Evolutionary conservation across 2,888 invertebrate species (phyloP).

Genomic region (Andrena minutula): DNA sequence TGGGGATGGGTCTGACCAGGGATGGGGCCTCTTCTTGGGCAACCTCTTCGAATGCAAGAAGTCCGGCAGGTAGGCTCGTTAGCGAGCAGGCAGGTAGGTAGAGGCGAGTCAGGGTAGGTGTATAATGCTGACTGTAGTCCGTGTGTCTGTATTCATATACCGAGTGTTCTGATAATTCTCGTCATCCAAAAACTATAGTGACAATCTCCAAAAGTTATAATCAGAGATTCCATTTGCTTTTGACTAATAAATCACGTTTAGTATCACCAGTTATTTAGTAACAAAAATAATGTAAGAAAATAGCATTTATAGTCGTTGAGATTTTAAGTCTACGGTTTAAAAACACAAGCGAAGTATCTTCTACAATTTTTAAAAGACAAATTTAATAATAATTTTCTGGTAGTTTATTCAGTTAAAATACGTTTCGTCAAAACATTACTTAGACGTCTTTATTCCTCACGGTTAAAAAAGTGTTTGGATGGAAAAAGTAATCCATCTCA

Average conservation of each 20-base stretch:
- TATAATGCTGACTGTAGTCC: slow-evolving; percentile 80
- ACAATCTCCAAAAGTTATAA: not conserved
- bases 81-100: slow-evolving; percentile 83
- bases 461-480: no score
- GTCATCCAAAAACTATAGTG: slow-evolving; percentile 2
- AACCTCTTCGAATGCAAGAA: slow-evolving; percentile 82
- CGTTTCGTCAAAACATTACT: no score
- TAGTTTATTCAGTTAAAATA: no score
- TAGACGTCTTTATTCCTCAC: no score
- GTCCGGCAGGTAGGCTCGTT: slow-evolving; percentile 84
- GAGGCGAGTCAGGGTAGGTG: slow-evolving; percentile 75
- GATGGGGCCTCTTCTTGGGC: slow-evolving; percentile 68
- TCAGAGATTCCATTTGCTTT: not conserved
- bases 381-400: no score
- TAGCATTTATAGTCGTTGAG: no score
- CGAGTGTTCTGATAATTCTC: slow-evolving; percentile 75
- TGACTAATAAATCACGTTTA: not conserved
- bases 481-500: no score
- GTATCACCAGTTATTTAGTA: not conserved
- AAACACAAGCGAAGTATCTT: no score
- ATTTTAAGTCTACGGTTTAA: no score
- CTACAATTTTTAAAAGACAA: no score
- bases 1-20: slow-evolving; percentile 66
- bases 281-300: no score
- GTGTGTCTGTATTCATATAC: slow-evolving; percentile 78